phyloP scores from a whole-genome alignment of 2,888 invertebrate genomes.

The Apocheima hispidaria region DNA sequence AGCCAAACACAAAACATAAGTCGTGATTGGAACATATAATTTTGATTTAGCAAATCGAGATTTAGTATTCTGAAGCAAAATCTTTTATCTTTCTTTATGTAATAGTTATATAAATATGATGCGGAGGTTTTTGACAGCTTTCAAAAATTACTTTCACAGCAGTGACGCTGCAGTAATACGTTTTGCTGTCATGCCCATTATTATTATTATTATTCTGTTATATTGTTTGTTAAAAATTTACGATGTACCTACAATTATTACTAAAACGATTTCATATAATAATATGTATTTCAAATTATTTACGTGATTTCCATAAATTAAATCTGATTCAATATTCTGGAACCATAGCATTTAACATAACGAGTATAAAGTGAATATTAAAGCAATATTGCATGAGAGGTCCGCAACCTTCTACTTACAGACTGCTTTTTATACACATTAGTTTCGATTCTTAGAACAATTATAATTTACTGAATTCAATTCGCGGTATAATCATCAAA shows the following conservation, averaged over 20 bases:
- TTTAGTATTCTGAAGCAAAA: too few species aligned
- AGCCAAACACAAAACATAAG: too few species aligned
- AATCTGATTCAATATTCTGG: constrained; percentile 5
- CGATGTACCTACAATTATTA: background rate
- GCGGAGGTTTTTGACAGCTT: background rate
- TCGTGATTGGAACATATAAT: too few species aligned
- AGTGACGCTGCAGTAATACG: background rate
- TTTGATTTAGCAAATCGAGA: too few species aligned
- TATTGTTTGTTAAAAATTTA: background rate
- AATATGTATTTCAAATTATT: background rate
- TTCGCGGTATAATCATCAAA: constrained; percentile 4
- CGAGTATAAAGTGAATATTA: constrained; percentile 13
- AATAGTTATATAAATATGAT: background rate
- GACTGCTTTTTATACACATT: constrained; percentile 17
- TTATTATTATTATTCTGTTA: background rate
- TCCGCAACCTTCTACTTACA: constrained; percentile 15
- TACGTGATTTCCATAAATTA: background rate
- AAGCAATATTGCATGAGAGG: constrained; percentile 15
- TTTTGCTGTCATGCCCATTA: background rate
- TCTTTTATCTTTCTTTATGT: too few species aligned
- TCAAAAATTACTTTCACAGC: constrained; percentile 4
- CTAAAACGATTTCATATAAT: background rate
- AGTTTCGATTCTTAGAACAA: constrained; percentile 16
- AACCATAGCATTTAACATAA: constrained; percentile 22
- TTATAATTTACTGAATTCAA: constrained; percentile 1